phyloP scores from a whole-genome alignment of 2,113 vertebrate species.

The Myrmecophaga tridactyla region DNA sequence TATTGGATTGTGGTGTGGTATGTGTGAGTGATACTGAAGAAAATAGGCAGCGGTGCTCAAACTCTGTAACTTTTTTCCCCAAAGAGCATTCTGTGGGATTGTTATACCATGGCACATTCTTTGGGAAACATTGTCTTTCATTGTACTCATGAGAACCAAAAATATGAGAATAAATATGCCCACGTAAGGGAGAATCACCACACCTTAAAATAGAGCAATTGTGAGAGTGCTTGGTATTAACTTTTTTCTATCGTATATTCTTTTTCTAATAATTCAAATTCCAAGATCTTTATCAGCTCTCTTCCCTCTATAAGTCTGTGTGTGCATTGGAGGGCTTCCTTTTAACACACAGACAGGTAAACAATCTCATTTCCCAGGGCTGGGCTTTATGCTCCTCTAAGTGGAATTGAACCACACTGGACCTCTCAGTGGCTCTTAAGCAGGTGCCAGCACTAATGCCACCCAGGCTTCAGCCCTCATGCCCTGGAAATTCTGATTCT shows the following conservation, averaged over 20 bases:
- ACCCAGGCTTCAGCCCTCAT: neutral
- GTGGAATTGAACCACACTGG: neutral
- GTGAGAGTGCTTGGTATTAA: neutral
- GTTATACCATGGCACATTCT: neutral
- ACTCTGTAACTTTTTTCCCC: neutral
- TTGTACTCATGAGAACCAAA: neutral
- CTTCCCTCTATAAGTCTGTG: neutral
- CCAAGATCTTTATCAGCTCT: neutral
- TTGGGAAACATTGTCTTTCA: neutral
- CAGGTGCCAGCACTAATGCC: neutral
- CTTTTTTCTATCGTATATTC: neutral
- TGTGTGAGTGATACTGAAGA: neutral
- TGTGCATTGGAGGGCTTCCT: neutral
- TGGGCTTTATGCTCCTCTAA: neutral
- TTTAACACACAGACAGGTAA: neutral
- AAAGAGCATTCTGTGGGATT: neutral
- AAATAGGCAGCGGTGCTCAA: neutral
- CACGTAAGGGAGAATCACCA: neutral
- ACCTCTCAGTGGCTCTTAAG: neutral
- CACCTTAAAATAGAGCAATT: neutral
- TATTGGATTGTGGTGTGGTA: neutral
- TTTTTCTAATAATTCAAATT: slow-evolving; percentile 44
- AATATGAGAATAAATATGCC: neutral
- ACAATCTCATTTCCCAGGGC: neutral
- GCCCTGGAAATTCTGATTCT: neutral